Base-by-base conservation (phyloP, 1,140 invertebrate genomes). In the Rhynchophorus ferrugineus region DNA sequence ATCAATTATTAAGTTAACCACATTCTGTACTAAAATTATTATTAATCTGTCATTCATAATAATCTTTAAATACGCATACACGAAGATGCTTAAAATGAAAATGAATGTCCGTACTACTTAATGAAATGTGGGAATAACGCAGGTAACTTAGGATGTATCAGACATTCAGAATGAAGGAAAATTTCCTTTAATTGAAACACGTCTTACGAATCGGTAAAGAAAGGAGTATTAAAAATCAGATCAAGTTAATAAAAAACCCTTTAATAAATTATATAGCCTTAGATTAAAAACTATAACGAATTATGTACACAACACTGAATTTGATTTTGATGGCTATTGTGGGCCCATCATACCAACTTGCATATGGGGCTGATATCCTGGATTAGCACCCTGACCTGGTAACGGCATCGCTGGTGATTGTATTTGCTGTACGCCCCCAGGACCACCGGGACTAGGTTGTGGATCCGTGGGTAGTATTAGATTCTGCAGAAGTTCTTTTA, bases 401-500 rank as follows among this genome's bases (percentile, higher is more conserved):
- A 79, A 76, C 60, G 73, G 70, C 73, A 75, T 74, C 1, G 70
- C 74, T 5, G 75, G 73, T 47, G 70, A 79, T 64, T 71, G 77
- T 39, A 75, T 79, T 65, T 65, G 78, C 14, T 74, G 74, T 18
- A 76, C 71, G 38, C 70, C 70, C 33, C 69, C 71, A 19, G 69
- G 66, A 5, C 66, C 71, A 14, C 73, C 70, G 69, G 71, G 50
- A 60, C 64, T 29, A 66, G 71, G 34, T 65, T 77, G 65, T 7
- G 66, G 57, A 21, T 69, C 66, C 21, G 58, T 57, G 33, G 86
- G 85, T 36, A 89, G 68, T 24, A 77, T 78, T 18, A 95, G 77
- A 73, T 89, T 91, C 9, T 81, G 77, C 3, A 95, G 69, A 36
- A 95, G 72, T 69, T 95, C 90, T 57, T 88, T 77, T 22, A 96